Evolutionary conservation across 2,888 invertebrate genomes (phyloP), one percentile per base, ranked within the genome.

Genomic region (Drosophila imparisetae): DNA sequence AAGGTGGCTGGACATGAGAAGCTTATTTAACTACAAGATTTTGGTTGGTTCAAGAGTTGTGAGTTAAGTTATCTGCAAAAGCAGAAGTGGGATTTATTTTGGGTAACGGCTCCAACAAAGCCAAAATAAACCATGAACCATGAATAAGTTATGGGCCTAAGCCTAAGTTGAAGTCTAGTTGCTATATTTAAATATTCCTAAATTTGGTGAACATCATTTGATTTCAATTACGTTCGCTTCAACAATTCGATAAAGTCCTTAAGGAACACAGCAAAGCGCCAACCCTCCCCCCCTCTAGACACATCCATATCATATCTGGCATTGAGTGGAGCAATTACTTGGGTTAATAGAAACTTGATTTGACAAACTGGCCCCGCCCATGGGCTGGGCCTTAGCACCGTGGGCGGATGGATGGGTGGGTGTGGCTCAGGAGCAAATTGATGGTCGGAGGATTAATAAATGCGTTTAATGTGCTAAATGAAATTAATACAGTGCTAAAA

Each of bases 401-500:
- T 40, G 13, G 42, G 38, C 21, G 13, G 52, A 21, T n/a, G 52
- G 21, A 8, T 18, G 13, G 18, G 18, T 18, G 29, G n/a, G 27
- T 11, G 54, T 18, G 11, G 38, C 45, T 2, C 7, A 45, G 21
- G 15, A 45, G 13, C 64, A 78, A 64, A 64, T 66, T 66, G 63
- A 63, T 70, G 70, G 65, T 34, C 60, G 42, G 50, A 50, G 62
- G 45, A 67, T 65, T 69, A 67, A 71, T 58, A 75, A 78, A 80
- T 71, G 66, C 75, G 77, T 81, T 86, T 66, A 86, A 80, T 84
- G 45, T 72, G 78, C 71, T 68, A 66, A 84, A 89, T 84, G 58
- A 82, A 87, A 84, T 82, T 87, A 89, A 89, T 89, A 85, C 78
- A 75, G 80, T 65, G 80, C 81, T 68, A 70, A 82, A 85, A 87